Conservation (phyloP, 2,797 vertebrate species). For the Tapera naevia region DNA sequence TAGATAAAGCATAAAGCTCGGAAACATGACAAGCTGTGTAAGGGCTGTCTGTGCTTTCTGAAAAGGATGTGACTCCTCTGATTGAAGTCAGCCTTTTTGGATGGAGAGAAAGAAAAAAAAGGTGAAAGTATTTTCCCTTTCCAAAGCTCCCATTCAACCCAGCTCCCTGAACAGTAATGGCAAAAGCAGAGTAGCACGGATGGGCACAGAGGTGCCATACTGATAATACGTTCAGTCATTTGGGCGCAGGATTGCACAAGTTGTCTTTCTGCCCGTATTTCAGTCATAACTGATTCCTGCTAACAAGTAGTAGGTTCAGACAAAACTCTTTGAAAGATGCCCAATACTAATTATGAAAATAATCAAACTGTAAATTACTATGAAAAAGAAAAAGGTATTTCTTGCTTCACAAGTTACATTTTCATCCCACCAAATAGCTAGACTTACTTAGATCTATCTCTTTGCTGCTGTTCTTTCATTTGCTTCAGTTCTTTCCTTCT, state of each 20-base stretch:
- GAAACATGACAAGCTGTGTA: neutral
- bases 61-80: neutral
- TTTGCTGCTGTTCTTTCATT: neutral
- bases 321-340: neutral
- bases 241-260: neutral
- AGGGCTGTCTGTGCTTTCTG: fast-evolving
- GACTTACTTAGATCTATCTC: neutral
- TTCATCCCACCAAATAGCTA: neutral
- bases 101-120: neutral
- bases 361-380: neutral
- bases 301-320: neutral
- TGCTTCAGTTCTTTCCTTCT: neutral
- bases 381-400: neutral
- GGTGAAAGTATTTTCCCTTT: neutral
- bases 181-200: neutral
- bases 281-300: neutral
- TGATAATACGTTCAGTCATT: neutral
- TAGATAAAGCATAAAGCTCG: neutral
- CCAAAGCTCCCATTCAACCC: neutral
- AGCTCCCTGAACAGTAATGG: neutral
- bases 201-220: neutral
- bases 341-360: neutral
- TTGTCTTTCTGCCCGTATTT: neutral
- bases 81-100: neutral
- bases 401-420: neutral